Evolutionary conservation across 2,888 invertebrate genomes (phyloP).

Genomic region (Acanthoscelides obtectus): DNA sequence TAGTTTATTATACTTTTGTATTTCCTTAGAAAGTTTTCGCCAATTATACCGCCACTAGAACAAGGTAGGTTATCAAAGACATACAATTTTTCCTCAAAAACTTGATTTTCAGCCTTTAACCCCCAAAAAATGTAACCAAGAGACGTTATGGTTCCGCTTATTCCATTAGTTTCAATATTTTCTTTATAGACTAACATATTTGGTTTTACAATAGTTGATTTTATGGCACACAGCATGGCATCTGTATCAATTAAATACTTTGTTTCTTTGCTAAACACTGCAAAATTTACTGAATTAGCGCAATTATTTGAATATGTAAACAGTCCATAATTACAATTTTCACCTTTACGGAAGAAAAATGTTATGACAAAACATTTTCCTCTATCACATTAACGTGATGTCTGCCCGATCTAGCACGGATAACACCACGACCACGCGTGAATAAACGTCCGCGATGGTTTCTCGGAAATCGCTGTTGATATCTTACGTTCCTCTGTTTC

Average conservation of each 20-base stretch:
- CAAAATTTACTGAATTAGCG: not conserved
- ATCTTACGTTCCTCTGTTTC: too few species aligned
- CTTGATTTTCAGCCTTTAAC: not conserved
- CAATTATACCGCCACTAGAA: slow-evolving; percentile 2
- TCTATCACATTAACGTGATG: too few species aligned
- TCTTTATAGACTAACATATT: slow-evolving; percentile 5
- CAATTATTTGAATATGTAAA: not conserved
- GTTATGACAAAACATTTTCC: not conserved
- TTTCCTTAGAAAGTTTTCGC: slow-evolving; percentile 3
- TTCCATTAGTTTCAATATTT: slow-evolving; percentile 8
- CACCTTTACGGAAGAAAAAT: slow-evolving; percentile 1
- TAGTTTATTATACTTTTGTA: not conserved
- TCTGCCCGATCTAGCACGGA: not conserved
- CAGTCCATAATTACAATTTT: not conserved
- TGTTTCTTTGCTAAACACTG: not conserved
- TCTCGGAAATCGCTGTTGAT: not conserved
- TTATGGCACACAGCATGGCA: slow-evolving; percentile 11
- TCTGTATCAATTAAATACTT: slow-evolving; percentile 11
- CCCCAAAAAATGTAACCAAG: not conserved
- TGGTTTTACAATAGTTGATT: slow-evolving; percentile 2
- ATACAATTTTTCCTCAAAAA: not conserved
- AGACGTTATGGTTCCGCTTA: not conserved
- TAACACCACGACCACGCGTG: not conserved
- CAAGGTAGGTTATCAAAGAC: slow-evolving; percentile 1
- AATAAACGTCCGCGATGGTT: not conserved